These are phyloP conservation scores for Spea hammondii DNA, from an alignment of 2,797 vertebrate genomes.

Conservation along the genomic window DNA sequence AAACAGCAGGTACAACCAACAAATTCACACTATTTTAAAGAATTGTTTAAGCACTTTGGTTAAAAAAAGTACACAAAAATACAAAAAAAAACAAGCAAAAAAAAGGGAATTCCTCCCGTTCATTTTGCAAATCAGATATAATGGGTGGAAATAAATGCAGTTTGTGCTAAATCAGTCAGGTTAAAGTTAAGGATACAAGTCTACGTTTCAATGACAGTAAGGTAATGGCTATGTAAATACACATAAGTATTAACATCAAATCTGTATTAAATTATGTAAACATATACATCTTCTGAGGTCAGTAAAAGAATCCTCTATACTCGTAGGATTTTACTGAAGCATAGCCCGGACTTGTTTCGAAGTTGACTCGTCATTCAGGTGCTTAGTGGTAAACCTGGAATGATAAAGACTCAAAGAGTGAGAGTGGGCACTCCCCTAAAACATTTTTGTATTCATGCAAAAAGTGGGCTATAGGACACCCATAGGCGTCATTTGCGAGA, in stretches of 20 bases:
- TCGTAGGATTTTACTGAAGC: constrained; percentile 85
- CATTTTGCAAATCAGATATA: constrained; percentile 62
- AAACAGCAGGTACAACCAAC: constrained; percentile 53
- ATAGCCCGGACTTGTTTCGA: constrained; percentile 96
- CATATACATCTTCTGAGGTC: constrained; percentile 99
- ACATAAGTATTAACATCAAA: constrained; percentile 91
- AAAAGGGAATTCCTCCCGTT: constrained; percentile 23
- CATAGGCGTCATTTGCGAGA: too few species aligned
- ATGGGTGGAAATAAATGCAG: constrained; percentile 72
- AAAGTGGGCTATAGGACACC: too few species aligned
- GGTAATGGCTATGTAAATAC: constrained; percentile 91
- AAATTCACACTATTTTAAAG: constrained; percentile 51
- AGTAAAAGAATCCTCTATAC: constrained; percentile 84
- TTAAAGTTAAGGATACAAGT: constrained; percentile 65
- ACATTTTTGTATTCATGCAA: too few species aligned
- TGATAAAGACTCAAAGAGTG: neutral
- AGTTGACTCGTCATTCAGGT: constrained; percentile 98
- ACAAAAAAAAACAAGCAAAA: constrained; percentile 21
- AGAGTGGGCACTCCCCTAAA: too few species aligned
- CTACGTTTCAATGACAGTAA: constrained; percentile 74
- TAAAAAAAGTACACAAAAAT: constrained; percentile 55
- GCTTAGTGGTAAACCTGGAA: constrained; percentile 96
- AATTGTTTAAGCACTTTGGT: constrained; percentile 60
- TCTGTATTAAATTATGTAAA: constrained; percentile 99
- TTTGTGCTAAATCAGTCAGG: constrained; percentile 72